Percentiles rank a stretch among this genome's conserved stretches.
phyloP scores from a whole-genome alignment of 2,113 vertebrate genomes.

The Ovis canadensis region DNA sequence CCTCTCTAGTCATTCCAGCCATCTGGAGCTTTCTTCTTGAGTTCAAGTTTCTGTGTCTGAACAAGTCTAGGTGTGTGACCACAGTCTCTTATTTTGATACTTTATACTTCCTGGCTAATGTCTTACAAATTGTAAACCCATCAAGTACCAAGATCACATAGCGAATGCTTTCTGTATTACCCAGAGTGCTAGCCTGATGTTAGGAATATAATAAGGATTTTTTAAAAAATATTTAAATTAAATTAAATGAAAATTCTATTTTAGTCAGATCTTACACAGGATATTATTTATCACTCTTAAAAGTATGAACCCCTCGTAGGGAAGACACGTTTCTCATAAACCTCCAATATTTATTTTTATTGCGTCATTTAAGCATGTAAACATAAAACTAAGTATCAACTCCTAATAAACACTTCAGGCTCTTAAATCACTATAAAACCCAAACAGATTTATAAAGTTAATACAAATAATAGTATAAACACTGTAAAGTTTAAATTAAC shows the following conservation, averaged over 20 bases:
- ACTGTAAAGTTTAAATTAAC: constrained; percentile 33
- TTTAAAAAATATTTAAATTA: neutral
- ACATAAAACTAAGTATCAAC: constrained; percentile 48
- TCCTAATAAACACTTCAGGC: constrained; percentile 39
- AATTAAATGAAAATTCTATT: constrained; percentile 13
- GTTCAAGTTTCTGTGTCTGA: neutral
- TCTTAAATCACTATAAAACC: constrained; percentile 37
- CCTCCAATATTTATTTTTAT: constrained; percentile 47
- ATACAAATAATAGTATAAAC: constrained; percentile 6
- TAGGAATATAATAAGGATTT: neutral
- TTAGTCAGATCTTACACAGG: neutral
- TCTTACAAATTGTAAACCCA: neutral
- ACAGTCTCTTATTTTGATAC: neutral
- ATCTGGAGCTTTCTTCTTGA: neutral
- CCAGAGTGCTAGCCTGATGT: neutral
- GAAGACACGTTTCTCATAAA: constrained; percentile 17
- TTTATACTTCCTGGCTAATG: neutral
- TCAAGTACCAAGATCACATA: neutral
- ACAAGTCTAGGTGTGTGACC: neutral
- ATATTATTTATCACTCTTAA: constrained; percentile 10
- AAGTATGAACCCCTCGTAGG: neutral
- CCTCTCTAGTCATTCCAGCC: neutral
- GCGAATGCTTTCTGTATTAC: neutral
- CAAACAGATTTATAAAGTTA: constrained; percentile 44
- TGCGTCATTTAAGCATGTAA: constrained; percentile 28